Evolutionary conservation across 1,140 invertebrate species (phyloP).

Genomic region (Lepidostoma basale): DNA sequence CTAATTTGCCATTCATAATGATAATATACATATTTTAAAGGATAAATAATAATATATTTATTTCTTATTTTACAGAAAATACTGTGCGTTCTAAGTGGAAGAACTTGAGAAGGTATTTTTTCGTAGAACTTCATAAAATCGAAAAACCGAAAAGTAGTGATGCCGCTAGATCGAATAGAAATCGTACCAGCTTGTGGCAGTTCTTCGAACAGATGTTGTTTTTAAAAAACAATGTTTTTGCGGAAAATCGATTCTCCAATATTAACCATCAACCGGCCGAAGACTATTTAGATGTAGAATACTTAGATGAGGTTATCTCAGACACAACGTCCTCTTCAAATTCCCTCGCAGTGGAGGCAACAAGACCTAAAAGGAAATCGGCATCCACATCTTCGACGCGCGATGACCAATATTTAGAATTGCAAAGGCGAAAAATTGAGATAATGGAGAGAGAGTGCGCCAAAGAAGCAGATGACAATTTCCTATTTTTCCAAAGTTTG

Average conservation of each 20-base stretch:
- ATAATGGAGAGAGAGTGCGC: not conserved
- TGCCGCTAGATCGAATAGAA: not conserved
- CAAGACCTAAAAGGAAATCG: not conserved
- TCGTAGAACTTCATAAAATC: not conserved
- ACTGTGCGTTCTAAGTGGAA: not conserved
- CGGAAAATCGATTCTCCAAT: not conserved
- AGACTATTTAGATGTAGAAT: not conserved
- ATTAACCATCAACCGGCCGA: not conserved
- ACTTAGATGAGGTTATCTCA: not conserved
- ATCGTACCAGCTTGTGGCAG: not conserved
- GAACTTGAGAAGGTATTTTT: not conserved
- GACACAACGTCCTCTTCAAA: not conserved
- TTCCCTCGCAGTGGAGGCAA: not conserved
- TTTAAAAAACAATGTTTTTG: not conserved
- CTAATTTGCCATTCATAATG: not conserved
- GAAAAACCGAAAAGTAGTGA: slow-evolving; percentile 15
- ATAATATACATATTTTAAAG: not conserved
- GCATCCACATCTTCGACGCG: not conserved
- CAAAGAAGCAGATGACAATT: not conserved
- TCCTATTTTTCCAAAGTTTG: not conserved
- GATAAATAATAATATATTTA: slow-evolving; percentile 10
- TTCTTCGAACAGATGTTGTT: not conserved
- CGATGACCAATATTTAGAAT: not conserved
- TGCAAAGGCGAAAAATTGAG: not conserved
- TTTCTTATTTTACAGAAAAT: slow-evolving; percentile 10